phyloP scores from a whole-genome alignment of 35 echinoderm and acorn worm genomes.

The Amphiura filiformis region DNA sequence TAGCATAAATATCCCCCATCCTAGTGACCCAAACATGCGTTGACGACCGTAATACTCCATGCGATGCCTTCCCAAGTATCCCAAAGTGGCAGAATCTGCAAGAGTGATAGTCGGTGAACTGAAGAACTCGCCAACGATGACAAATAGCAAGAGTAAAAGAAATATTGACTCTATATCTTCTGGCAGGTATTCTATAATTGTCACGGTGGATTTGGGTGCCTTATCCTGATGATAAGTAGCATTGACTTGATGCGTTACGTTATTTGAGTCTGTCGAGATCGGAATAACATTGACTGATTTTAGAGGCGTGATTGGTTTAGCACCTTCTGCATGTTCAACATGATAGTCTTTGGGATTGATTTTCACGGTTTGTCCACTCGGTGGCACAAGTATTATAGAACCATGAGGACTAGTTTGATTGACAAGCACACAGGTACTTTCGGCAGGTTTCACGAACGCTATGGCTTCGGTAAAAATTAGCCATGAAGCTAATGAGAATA shows the following conservation, averaged over 20 bases:
- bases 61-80: conserved; percentile 75
- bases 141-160: conserved; percentile 62
- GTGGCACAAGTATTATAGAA: not conserved
- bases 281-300: not conserved
- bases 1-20: conserved; percentile 91
- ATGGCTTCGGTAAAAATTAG: conserved; percentile 76
- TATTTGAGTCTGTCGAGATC: not conserved
- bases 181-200: conserved; percentile 37
- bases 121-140: conserved; percentile 92
- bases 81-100: conserved; percentile 85
- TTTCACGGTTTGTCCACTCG: not conserved
- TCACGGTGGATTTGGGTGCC: not conserved
- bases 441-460: conserved; percentile 70
- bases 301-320: not conserved
- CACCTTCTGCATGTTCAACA: not conserved
- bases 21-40: conserved; percentile 85
- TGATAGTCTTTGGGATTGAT: not conserved
- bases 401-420: conserved; percentile 39
- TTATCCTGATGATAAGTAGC: not conserved
- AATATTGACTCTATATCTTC: conserved; percentile 55
- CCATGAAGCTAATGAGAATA: conserved; percentile 86
- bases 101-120: conserved; percentile 87
- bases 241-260: not conserved
- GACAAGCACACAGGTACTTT: conserved; percentile 51
- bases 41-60: conserved; percentile 87